Percentiles rank a stretch among this genome's conserved stretches.
Conservation (phyloP, 2,888 invertebrate species). For the Cryptus viduatorius region DNA sequence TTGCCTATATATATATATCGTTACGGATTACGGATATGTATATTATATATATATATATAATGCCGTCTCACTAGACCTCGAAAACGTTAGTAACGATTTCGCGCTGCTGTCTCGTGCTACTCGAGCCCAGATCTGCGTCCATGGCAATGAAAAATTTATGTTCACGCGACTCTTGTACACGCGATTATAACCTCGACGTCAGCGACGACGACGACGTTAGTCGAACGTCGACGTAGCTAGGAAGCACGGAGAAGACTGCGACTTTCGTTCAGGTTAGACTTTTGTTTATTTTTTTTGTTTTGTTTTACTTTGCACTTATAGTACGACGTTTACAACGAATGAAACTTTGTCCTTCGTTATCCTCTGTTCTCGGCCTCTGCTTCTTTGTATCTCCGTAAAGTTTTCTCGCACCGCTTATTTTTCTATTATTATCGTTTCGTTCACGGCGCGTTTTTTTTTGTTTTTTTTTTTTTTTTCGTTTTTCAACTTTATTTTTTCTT, state of each 20-base stretch:
- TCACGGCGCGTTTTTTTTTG: neutral
- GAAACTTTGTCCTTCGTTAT: slow-evolving; percentile 3
- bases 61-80: slow-evolving; percentile 63
- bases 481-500: slow-evolving; percentile 3
- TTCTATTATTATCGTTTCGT: slow-evolving; percentile 15
- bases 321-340: neutral
- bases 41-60: neutral
- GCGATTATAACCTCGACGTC: slow-evolving; percentile 4
- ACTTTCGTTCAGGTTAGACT: neutral
- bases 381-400: slow-evolving; percentile 2
- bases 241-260: neutral
- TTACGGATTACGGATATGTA: slow-evolving; percentile 16
- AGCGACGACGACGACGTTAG: slow-evolving; percentile 24
- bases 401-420: neutral
- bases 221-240: slow-evolving; percentile 15
- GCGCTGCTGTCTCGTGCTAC: slow-evolving; percentile 61
- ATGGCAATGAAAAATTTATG: slow-evolving; percentile 66
- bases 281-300: slow-evolving; percentile 10
- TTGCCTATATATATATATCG: slow-evolving; percentile 5
- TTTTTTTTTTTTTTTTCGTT: slow-evolving; percentile 13
- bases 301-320: slow-evolving; percentile 2
- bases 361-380: neutral
- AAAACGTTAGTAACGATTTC: slow-evolving; percentile 52
- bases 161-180: neutral
- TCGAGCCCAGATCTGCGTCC: slow-evolving; percentile 66